Evolutionary conservation across 2,797 vertebrate species (phyloP), one percentile per base, ranked within the genome.

Genomic region (Acrossocheilus wenchowensis): DNA sequence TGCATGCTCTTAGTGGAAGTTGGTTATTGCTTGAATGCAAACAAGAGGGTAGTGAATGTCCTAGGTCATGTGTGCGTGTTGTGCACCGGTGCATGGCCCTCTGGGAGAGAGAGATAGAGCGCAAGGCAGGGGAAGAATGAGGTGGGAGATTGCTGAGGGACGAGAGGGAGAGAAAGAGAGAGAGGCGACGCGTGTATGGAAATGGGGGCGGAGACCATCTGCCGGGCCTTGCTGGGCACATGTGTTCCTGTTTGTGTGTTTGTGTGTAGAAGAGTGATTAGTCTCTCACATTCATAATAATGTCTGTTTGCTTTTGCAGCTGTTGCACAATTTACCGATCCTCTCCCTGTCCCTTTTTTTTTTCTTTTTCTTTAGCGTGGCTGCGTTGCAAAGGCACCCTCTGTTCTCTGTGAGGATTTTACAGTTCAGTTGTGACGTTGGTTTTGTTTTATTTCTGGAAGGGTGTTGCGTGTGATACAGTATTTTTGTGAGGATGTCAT

Each of bases 261-360:
- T 84, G 77, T 86, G 78, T 86, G 86, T 84, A 83, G 74, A 85
- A 89, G 89, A 88, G 84, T 87, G 87, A 90, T 89, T 94, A 87
- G 90, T 90, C 92, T 94, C 91, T 93, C 90, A 92, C 84, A 92
- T 95, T 96, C 94, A 95, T 96, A 95, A 94, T 96, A 95, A 96
- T 95, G 92, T 92, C 95, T 96, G 83, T 88, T 91, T 90, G 89
- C 83, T 89, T 88, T 90, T 90, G 88, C 89, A 89, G 87, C 88
- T 91, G 90, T 90, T 91, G 88, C 87, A 54, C 81, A 86, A 86
- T 90, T 89, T 85, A 87, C 86, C 62, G 52, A 66, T 82, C 26
- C n/a, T 83, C 62, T 64, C 69, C 57, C 41, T 86, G 68, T 43
- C 69, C 82, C 50, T 74, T 68, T 68, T 50, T 82, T 68, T 79